phyloP scores from a whole-genome alignment of 2,113 vertebrate genomes.

The Eulemur rufifrons region DNA sequence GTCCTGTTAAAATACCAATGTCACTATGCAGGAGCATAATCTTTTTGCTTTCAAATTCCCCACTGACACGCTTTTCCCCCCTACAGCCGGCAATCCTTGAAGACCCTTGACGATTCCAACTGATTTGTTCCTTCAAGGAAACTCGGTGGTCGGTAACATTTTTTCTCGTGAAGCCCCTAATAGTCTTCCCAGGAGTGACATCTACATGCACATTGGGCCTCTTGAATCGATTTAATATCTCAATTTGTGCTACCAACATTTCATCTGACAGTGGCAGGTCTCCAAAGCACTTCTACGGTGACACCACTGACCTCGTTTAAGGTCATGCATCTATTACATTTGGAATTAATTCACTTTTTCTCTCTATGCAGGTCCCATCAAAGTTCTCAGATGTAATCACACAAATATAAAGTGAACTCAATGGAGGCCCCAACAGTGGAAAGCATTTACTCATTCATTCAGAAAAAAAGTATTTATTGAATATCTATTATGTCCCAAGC shows the following conservation, averaged over 20 bases:
- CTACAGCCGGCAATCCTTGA: background rate
- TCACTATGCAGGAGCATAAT: background rate
- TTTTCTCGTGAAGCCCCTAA: slow-evolving; percentile 41
- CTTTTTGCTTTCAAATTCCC: background rate
- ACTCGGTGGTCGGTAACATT: background rate
- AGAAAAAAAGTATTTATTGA: background rate
- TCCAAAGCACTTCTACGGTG: background rate
- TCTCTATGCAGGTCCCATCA: background rate
- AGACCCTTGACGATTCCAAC: slow-evolving; percentile 28
- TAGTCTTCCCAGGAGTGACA: slow-evolving; percentile 49
- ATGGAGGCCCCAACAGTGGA: background rate
- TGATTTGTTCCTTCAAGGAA: slow-evolving; percentile 51
- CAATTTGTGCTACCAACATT: background rate
- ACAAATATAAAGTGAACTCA: background rate
- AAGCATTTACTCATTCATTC: background rate
- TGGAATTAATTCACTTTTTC: background rate
- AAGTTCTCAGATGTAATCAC: background rate
- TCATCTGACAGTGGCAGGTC: background rate
- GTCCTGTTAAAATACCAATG: background rate
- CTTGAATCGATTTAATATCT: slow-evolving; percentile 21
- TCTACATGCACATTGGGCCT: background rate
- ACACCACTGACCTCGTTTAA: background rate
- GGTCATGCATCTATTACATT: background rate
- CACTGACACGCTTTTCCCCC: background rate
- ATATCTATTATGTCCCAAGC: background rate